Evolutionary conservation across 2,888 invertebrate genomes (phyloP), one percentile per base, ranked within the genome.

Genomic region (Leistus spinibarbis): DNA sequence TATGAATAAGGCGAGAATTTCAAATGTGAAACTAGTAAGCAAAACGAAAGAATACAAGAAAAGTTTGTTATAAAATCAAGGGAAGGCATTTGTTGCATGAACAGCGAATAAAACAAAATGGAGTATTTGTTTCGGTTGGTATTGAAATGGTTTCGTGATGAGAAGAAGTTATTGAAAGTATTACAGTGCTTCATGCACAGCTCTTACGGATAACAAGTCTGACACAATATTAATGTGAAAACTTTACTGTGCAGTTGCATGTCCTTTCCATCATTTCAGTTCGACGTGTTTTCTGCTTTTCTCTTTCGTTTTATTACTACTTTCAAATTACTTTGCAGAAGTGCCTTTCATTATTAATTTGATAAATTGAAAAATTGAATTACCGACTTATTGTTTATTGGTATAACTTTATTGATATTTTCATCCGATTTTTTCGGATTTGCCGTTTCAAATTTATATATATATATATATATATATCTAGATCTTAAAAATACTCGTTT

Each of bases 171-270:
- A 60, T 60, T 16, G 60, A 10, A 10, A 19, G 60, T 60, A 40
- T 40, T 40, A 13, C 40, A 40, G 40, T 40, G 40, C 13, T 40
- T 40, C 40, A 40, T 40, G 40, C 40, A 40, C 40, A 40, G 40
- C 40, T 40, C 40, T 40, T 40, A 5, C 40, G 40, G 40, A 40
- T 40, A 40, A 40, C 40, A 40, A 40, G 40, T 40, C 40, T 40
- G 40, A 40, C 40, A 40, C 40, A 40, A 40, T 40, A 60, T 60
- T 60, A 60, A 60, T 60, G 60, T 60, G 60, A 60, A 60, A 60
- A 60, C 60, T 60, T 60, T 22, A 10, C 19, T 22, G 60, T 60
- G 60, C 22, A 60, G 10, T 60, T 60, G 60, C 60, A 60, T 60
- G 60, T 60, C 60, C 10, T 60, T 19, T 22, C 20, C 60, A 60